These are phyloP conservation scores for Corvus moneduloides DNA, from an alignment of 2,113 vertebrate species.

Conservation along the genomic window DNA sequence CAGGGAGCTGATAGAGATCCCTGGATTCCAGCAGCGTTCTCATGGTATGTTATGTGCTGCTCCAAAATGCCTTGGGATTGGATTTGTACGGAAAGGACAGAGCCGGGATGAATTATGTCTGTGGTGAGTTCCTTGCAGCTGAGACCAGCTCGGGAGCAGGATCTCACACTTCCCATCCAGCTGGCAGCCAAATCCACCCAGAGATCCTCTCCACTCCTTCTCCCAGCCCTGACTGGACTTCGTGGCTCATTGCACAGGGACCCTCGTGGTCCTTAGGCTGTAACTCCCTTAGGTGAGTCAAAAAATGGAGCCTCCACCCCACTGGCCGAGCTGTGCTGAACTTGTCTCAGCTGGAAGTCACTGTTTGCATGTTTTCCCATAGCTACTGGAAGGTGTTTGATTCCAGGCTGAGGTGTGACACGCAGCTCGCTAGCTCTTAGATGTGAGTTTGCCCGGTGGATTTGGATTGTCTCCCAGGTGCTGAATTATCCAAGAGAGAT, in stretches of 20 bases:
- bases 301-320: slow-evolving; percentile 1
- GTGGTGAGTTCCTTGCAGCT: neutral
- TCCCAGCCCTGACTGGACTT: neutral
- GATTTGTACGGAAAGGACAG: neutral
- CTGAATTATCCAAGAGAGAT: neutral
- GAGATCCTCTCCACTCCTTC: neutral
- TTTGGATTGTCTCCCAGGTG: slow-evolving; percentile 10
- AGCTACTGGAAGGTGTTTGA: slow-evolving; percentile 17
- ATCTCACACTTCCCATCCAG: neutral
- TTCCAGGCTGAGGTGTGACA: slow-evolving; percentile 35
- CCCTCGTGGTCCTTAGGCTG: neutral
- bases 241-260: neutral
- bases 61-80: neutral
- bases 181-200: neutral
- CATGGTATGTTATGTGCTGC: neutral
- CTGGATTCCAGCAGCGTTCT: neutral
- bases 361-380: slow-evolving; percentile 29
- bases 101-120: neutral
- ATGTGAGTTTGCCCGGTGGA: neutral
- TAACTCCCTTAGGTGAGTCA: neutral
- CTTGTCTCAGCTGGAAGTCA: slow-evolving; percentile 54
- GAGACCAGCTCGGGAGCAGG: neutral
- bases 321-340: neutral
- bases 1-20: neutral
- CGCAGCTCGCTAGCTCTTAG: neutral